These are phyloP conservation scores for Cyclina sinensis DNA, from an alignment of 1,140 invertebrate genomes.

Conservation along the genomic window DNA sequence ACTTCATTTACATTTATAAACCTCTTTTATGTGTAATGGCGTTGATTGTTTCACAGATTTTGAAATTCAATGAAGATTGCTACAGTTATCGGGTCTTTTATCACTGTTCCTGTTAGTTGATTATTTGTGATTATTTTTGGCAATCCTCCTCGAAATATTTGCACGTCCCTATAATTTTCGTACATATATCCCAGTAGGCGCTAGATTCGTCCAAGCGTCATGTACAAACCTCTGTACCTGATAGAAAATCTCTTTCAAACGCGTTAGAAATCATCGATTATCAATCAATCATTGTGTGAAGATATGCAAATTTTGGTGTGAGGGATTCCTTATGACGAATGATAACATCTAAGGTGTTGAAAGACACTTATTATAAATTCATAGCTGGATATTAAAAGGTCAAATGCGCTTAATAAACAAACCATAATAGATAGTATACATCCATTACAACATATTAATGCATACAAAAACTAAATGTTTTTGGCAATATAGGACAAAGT, in stretches of 20 bases:
- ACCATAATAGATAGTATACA: constrained; percentile 50
- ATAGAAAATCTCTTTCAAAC: constrained; percentile 6
- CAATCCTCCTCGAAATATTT: no score
- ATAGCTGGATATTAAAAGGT: constrained; percentile 44
- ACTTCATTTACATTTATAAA: no score
- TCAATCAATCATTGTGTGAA: constrained; percentile 19
- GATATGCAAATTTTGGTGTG: constrained; percentile 47
- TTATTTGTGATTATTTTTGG: no score
- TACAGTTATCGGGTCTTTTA: no score
- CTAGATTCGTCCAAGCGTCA: not conserved
- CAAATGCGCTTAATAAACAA: constrained; percentile 42
- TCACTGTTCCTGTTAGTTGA: no score
- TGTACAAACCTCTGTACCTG: not conserved
- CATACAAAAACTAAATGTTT: constrained; percentile 40
- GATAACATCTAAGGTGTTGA: constrained; percentile 65
- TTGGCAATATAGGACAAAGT: constrained; percentile 53
- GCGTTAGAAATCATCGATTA: constrained; percentile 29
- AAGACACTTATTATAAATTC: constrained; percentile 45
- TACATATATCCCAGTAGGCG: not conserved
- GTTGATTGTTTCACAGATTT: no score
- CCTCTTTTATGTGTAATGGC: no score
- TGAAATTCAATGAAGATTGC: no score
- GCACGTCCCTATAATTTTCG: no score
- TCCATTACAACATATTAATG: constrained; percentile 50
- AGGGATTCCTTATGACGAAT: constrained; percentile 11